phyloP scores from a whole-genome alignment of 2,888 invertebrate species.

The Heliconius charithonia region DNA sequence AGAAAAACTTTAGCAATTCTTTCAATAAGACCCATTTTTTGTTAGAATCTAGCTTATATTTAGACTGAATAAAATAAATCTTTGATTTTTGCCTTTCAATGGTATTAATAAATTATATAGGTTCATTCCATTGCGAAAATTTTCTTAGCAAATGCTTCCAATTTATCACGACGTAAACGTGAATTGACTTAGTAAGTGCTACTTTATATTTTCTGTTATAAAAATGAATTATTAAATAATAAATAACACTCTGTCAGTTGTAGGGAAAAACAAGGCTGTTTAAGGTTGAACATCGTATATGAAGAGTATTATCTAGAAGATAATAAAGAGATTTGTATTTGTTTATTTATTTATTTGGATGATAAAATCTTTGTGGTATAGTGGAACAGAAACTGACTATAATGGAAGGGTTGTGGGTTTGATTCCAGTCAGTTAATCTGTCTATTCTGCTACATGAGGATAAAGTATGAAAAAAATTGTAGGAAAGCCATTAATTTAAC shows the following conservation, averaged over 20 bases:
- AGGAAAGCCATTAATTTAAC: no score
- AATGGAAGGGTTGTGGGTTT: no score
- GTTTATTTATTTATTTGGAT: no score
- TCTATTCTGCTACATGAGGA: no score
- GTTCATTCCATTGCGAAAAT: slow-evolving; percentile 2
- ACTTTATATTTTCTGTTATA: slow-evolving; percentile 9
- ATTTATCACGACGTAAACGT: slow-evolving; percentile 17
- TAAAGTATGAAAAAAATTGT: no score
- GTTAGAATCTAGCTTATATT: not conserved
- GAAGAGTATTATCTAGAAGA: not conserved
- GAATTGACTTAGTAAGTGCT: slow-evolving; percentile 2
- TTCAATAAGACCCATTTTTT: not conserved
- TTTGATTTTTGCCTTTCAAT: slow-evolving; percentile 9
- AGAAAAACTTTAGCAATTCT: not conserved
- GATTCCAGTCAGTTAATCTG: no score
- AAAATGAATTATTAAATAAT: slow-evolving; percentile 3
- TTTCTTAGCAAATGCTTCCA: not conserved
- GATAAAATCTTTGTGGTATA: no score
- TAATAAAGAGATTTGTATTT: not conserved
- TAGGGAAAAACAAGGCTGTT: not conserved
- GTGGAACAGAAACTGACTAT: no score
- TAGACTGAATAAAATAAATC: not conserved
- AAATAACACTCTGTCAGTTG: not conserved
- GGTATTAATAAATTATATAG: slow-evolving; percentile 5
- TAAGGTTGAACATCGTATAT: not conserved